Percentiles rank a stretch among this genome's conserved stretches.
Evolutionary conservation across 2,888 invertebrate genomes (phyloP).

Genomic region (Polylopha cassiicola): DNA sequence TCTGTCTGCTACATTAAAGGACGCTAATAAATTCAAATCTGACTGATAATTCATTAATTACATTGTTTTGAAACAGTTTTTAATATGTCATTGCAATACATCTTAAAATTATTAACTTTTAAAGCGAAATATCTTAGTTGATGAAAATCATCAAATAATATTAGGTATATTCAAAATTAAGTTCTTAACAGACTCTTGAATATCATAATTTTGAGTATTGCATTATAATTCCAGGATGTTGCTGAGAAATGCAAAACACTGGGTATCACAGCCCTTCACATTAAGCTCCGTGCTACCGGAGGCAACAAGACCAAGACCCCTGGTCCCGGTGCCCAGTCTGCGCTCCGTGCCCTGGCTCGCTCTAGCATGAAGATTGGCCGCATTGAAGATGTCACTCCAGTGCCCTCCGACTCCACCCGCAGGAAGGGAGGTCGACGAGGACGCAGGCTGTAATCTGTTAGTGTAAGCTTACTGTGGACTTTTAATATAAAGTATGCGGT

Average conservation of each 20-base stretch:
- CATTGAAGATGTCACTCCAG: conserved; percentile 99
- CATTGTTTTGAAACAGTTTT: too few relatives aligned
- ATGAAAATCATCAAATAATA: too few relatives aligned
- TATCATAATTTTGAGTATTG: conserved; percentile 22
- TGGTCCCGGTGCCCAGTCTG: conserved; percentile 99
- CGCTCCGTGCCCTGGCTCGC: conserved; percentile 97
- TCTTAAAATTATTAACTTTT: too few relatives aligned
- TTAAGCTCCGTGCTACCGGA: conserved; percentile 98
- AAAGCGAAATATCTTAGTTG: too few relatives aligned
- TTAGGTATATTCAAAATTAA: neutral
- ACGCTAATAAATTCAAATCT: too few relatives aligned
- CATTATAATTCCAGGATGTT: conserved; percentile 84
- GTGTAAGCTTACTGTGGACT: conserved; percentile 66
- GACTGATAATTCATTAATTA: too few relatives aligned
- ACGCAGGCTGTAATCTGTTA: conserved; percentile 93
- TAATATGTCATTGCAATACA: too few relatives aligned
- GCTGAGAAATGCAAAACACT: conserved; percentile 98
- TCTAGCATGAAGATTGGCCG: conserved; percentile 99
- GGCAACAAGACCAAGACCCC: conserved; percentile 99
- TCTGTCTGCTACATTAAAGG: conserved; percentile 5
- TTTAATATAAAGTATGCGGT: conserved; percentile 63
- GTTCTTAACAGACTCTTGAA: too few relatives aligned
- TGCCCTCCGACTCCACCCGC: conserved; percentile 98
- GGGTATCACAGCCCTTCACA: conserved; percentile 98
- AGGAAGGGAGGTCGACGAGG: conserved; percentile 99